phyloP scores from a whole-genome alignment of 1,140 invertebrate species.

The Drosophila trapezifrons region DNA sequence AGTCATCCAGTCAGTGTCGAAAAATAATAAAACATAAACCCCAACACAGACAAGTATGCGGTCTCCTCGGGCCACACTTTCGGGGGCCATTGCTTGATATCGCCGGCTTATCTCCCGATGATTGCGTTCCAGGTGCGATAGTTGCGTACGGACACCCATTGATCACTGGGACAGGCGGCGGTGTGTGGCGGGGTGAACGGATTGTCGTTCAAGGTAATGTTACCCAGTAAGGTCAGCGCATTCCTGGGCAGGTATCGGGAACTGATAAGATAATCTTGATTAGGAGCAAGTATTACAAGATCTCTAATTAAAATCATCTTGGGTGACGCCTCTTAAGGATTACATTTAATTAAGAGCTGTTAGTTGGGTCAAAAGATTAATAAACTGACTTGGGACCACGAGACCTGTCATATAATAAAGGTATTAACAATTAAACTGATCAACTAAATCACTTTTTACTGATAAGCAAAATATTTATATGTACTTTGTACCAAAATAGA shows the following conservation, averaged over 20 bases:
- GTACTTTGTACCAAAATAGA: too few relatives aligned
- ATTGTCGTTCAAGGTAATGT: conserved; percentile 35
- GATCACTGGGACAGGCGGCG: conserved; percentile 5
- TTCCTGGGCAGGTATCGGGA: conserved; percentile 3
- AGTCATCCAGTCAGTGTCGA: conserved; percentile 33
- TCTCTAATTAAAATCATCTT: conserved; percentile 1
- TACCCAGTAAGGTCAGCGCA: conserved; percentile 12
- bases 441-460: not conserved
- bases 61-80: conserved; percentile 16
- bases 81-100: conserved; percentile 39
- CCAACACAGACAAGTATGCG: conserved; percentile 16
- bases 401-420: not conserved
- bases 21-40: conserved; percentile 35
- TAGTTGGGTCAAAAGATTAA: not conserved
- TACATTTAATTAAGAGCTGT: not conserved
- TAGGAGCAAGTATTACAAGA: not conserved
- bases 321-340: not conserved
- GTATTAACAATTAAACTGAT: not conserved
- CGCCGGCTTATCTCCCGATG: conserved; percentile 46
- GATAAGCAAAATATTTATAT: not conserved
- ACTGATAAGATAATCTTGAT: conserved; percentile 4
- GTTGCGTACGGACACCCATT: conserved; percentile 21
- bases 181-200: not conserved
- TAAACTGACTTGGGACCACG: not conserved
- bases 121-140: conserved; percentile 51